Evolutionary conservation across 2,113 vertebrate genomes (phyloP).

Genomic region (Apus apus): DNA sequence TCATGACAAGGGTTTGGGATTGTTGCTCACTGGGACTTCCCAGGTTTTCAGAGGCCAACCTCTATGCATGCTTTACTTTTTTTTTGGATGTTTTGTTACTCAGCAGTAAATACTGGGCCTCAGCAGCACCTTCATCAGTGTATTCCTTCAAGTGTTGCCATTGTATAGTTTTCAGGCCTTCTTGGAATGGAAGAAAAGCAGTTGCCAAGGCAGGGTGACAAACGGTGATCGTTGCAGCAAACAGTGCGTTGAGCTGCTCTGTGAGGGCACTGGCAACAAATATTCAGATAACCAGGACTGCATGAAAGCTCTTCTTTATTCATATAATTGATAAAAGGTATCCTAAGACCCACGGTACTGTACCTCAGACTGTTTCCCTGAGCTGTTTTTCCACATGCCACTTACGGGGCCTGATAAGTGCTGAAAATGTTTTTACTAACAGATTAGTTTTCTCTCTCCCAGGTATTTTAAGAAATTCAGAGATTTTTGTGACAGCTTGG

Average conservation of each 20-base stretch:
- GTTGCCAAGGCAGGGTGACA: not conserved
- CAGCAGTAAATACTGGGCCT: too few species aligned
- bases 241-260: not conserved
- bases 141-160: not conserved
- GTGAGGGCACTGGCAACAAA: not conserved
- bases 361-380: not conserved
- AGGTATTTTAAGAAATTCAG: not conserved
- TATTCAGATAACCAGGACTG: not conserved
- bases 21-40: not conserved
- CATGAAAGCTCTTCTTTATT: not conserved
- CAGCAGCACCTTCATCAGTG: not conserved
- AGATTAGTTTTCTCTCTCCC: not conserved
- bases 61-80: not conserved
- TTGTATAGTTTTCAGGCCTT: not conserved
- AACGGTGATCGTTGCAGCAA: not conserved
- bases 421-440: not conserved
- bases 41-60: not conserved
- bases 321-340: not conserved
- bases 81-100: not conserved
- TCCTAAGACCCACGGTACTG: not conserved
- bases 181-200: not conserved
- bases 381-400: not conserved
- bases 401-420: not conserved
- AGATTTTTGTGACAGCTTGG: not conserved
- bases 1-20: not conserved